Evolutionary conservation across 2,888 invertebrate genomes (phyloP).

Genomic region (Notodonta ziczac): DNA sequence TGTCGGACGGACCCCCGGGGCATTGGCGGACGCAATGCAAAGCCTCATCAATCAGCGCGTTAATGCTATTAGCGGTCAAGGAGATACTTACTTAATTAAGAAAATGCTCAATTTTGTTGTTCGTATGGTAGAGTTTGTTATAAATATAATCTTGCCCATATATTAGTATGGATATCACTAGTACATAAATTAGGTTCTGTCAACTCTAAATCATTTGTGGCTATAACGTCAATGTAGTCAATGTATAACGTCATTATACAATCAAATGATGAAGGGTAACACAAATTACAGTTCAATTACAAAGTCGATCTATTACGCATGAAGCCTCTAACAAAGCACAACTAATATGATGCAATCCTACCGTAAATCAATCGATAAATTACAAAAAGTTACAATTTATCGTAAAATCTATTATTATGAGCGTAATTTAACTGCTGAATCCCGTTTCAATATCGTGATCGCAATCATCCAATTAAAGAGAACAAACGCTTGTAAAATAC

Average conservation of each 20-base stretch:
- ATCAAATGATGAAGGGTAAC: too few relatives aligned
- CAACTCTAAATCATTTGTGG: too few relatives aligned
- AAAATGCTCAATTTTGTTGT: neutral
- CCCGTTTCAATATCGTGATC: conserved; percentile 46
- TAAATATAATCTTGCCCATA: too few relatives aligned
- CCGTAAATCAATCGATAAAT: neutral
- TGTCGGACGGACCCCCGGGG: conserved; percentile 19
- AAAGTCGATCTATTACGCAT: neutral
- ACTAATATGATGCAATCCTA: neutral
- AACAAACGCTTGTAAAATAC: conserved; percentile 45
- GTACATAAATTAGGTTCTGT: too few relatives aligned
- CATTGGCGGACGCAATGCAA: conserved; percentile 13
- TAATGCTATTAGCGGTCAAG: conserved; percentile 8
- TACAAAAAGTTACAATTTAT: neutral
- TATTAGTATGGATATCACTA: too few relatives aligned
- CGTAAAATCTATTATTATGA: neutral
- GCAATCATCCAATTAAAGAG: conserved; percentile 46
- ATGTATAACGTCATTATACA: too few relatives aligned
- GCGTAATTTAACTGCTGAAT: conserved; percentile 20
- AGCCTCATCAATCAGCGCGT: conserved; percentile 22
- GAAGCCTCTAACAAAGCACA: neutral
- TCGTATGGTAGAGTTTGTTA: too few relatives aligned
- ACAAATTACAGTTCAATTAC: neutral
- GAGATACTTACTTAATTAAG: neutral
- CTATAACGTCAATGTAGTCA: neutral